phyloP scores from a whole-genome alignment of 1,140 invertebrate species.

The Brachionus asplanchnoidis region DNA sequence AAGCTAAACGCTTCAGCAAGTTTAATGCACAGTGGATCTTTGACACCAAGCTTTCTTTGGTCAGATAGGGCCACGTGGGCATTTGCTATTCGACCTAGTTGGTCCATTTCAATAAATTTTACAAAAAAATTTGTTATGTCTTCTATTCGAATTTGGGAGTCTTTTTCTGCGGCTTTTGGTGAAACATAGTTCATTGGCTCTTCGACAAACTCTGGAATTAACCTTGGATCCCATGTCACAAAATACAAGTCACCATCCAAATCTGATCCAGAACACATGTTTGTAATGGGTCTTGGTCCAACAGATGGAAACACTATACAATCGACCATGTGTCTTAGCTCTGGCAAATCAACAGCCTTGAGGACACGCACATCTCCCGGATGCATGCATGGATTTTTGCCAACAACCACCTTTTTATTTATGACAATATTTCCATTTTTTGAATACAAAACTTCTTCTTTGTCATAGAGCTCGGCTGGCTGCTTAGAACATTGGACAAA shows the following conservation, averaged over 20 bases:
- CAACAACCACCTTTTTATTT: neutral
- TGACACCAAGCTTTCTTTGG: neutral
- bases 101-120: neutral
- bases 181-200: neutral
- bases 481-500: constrained; percentile 16
- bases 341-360: constrained; percentile 50
- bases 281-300: constrained; percentile 55
- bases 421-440: neutral
- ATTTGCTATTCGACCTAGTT: constrained; percentile 10
- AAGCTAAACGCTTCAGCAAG: neutral
- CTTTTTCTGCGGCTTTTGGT: neutral
- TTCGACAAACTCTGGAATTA: neutral
- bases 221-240: constrained; percentile 50
- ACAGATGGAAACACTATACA: constrained; percentile 56
- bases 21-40: neutral
- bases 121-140: constrained; percentile 3
- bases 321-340: constrained; percentile 52
- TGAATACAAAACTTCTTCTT: neutral
- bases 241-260: constrained; percentile 57
- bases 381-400: constrained; percentile 28
- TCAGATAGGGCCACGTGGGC: neutral
- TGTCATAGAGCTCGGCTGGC: neutral
- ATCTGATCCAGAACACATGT: constrained; percentile 58
- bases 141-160: neutral
- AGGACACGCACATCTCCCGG: constrained; percentile 54